Evolutionary conservation across 2,113 vertebrate genomes (phyloP).

Genomic region (Pelusios castaneus): DNA sequence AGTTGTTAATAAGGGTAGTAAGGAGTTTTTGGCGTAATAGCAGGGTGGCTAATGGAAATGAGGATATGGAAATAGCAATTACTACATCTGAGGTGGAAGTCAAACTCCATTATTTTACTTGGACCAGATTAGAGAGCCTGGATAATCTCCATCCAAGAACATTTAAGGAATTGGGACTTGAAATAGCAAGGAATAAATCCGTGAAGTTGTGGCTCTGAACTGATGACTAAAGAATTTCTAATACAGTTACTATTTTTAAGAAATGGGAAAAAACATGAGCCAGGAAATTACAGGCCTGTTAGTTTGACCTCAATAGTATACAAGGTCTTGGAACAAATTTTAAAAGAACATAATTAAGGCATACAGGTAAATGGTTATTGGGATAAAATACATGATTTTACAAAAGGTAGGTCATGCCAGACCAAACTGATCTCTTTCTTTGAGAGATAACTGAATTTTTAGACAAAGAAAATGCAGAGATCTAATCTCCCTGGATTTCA

Average conservation of each 20-base stretch:
- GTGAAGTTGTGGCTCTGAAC: background rate
- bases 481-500: background rate
- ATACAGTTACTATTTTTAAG: background rate
- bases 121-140: background rate
- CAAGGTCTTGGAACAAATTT: background rate
- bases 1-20: too few relatives aligned
- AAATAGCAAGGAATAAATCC: background rate
- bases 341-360: background rate
- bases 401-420: background rate
- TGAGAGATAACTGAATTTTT: background rate
- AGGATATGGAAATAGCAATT: background rate
- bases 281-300: background rate
- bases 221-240: background rate
- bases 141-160: background rate
- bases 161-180: background rate
- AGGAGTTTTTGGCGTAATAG: too few relatives aligned
- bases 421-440: background rate
- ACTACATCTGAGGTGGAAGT: background rate
- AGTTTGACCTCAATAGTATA: background rate
- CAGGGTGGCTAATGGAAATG: background rate
- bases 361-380: background rate
- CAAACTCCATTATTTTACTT: background rate
- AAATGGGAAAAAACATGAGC: background rate
- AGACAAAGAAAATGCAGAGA: background rate
- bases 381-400: background rate